Evolutionary conservation across 2,797 vertebrate genomes (phyloP).

Genomic region (Acropternis orthonyx): DNA sequence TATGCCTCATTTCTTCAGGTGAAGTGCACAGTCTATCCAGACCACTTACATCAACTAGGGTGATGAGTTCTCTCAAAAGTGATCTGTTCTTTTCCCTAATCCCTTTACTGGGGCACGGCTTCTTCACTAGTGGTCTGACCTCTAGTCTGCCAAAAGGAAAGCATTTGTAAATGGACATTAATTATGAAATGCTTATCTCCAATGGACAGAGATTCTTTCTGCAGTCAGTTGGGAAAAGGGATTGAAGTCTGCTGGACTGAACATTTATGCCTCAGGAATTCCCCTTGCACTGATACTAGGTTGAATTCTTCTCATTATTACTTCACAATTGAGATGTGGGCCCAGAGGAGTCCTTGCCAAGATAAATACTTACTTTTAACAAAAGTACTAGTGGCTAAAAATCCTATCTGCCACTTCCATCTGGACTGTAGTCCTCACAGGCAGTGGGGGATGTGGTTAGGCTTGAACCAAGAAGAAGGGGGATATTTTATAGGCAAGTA

Average conservation of each 20-base stretch:
- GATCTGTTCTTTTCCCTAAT: not conserved
- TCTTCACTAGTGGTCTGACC: not conserved
- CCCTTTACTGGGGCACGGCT: not conserved
- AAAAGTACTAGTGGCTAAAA: not conserved
- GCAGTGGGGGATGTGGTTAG: not conserved
- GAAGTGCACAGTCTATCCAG: not conserved
- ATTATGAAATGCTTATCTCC: slow-evolving; percentile 52
- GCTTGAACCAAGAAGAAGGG: not conserved
- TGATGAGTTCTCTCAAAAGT: not conserved
- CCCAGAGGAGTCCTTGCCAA: not conserved
- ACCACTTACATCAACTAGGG: not conserved
- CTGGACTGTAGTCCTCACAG: not conserved
- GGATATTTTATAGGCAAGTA: not conserved
- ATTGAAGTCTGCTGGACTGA: slow-evolving; percentile 10
- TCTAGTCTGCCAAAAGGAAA: slow-evolving; percentile 16
- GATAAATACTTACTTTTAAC: slow-evolving; percentile 40
- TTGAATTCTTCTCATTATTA: not conserved
- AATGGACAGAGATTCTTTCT: slow-evolving; percentile 25
- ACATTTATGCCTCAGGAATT: not conserved
- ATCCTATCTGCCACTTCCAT: slow-evolving; percentile 17
- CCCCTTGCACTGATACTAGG: not conserved
- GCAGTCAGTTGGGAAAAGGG: slow-evolving; percentile 16
- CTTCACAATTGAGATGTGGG: slow-evolving; percentile 20
- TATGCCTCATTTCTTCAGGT: not conserved
- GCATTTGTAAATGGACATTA: slow-evolving; percentile 33